These are phyloP conservation scores for Zosterops pallidus DNA, from an alignment of 2,113 vertebrate species.

Conservation along the genomic window DNA sequence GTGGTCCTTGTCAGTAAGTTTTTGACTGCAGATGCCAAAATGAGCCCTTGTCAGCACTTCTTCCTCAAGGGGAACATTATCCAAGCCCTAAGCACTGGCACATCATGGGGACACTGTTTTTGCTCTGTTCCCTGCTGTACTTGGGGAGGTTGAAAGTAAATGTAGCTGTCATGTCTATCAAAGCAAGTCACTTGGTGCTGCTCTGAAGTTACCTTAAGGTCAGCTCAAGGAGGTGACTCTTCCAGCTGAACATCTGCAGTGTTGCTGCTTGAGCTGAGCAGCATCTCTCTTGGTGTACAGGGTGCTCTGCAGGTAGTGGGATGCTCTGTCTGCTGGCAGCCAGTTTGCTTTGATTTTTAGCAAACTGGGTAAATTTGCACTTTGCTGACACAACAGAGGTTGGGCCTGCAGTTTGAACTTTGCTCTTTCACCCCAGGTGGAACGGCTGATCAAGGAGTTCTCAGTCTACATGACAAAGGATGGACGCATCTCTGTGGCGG, in stretches of 20 bases:
- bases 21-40: neutral
- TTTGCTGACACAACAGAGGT: neutral
- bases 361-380: neutral
- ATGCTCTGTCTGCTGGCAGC: neutral
- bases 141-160: neutral
- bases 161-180: neutral
- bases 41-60: neutral
- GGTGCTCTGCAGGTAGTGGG: neutral
- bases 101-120: rapidly evolving
- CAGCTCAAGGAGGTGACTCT: neutral
- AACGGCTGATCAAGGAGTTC: conserved; percentile 90
- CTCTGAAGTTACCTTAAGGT: neutral
- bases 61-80: neutral
- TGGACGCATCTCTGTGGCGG: conserved; percentile 94
- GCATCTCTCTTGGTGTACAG: neutral
- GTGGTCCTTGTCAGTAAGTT: neutral
- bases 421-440: conserved; percentile 79
- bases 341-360: neutral
- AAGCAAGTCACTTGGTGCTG: neutral
- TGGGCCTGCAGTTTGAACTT: neutral
- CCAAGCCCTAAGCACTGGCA: neutral
- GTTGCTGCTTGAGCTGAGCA: neutral
- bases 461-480: conserved; percentile 99
- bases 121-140: neutral
- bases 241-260: neutral